Conservation (phyloP, 2,797 vertebrate species). For the Cynopterus sphinx region DNA sequence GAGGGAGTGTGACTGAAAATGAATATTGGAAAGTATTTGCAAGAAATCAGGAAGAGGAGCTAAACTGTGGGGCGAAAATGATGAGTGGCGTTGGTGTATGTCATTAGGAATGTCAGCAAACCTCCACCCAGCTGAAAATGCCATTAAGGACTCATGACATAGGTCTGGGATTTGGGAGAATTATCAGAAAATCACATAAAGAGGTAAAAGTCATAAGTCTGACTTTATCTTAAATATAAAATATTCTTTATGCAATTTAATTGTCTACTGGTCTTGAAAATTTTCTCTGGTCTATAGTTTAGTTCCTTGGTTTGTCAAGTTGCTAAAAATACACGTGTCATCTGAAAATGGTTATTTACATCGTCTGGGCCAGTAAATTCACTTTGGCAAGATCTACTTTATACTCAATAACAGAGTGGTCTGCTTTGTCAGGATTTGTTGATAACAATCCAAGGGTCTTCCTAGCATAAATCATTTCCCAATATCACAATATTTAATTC, state of each 20-base stretch:
- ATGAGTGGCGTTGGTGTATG: background rate
- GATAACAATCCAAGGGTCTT: background rate
- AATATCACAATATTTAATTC: background rate
- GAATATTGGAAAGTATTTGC: background rate
- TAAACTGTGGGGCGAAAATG: background rate
- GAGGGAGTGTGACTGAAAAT: background rate
- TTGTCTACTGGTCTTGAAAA: background rate
- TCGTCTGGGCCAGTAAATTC: background rate
- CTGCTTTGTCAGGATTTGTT: slow-evolving; percentile 35
- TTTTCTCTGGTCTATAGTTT: background rate
- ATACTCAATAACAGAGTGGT: background rate
- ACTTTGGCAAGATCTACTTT: background rate
- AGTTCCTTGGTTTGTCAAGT: background rate
- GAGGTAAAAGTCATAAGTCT: background rate
- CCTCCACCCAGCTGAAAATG: background rate
- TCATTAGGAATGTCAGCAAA: background rate
- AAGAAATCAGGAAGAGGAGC: background rate
- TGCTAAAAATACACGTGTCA: background rate
- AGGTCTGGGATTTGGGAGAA: background rate
- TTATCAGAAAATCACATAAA: background rate
- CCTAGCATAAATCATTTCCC: slow-evolving; percentile 12
- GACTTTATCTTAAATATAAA: background rate
- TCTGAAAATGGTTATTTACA: slow-evolving; percentile 44
- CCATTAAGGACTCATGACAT: background rate
- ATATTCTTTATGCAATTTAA: background rate